A percentile compares a stretch with the other conserved stretches of the same genome.
phyloP scores from a whole-genome alignment of 2,113 vertebrate genomes.

The Excalfactoria chinensis region DNA sequence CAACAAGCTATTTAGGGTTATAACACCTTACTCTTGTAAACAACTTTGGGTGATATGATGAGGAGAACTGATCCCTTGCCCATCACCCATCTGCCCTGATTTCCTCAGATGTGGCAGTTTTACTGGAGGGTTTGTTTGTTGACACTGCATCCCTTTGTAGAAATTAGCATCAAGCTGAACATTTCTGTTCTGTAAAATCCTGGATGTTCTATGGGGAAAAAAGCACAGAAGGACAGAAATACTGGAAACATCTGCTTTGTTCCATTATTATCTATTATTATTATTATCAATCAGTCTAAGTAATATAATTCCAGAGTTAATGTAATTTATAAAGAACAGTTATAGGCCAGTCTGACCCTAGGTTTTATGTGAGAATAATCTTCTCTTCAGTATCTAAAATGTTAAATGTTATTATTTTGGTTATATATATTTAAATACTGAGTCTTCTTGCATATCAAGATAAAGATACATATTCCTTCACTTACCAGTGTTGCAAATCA shows the following conservation, averaged over 20 bases:
- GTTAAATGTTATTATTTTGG: background rate
- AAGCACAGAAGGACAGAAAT: background rate
- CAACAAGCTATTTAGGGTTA: background rate
- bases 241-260: background rate
- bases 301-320: background rate
- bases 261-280: background rate
- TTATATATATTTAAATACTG: background rate
- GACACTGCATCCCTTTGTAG: background rate
- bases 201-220: background rate
- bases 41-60: constrained; percentile 21
- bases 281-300: background rate
- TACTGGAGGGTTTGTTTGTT: constrained; percentile 42
- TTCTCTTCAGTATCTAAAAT: background rate
- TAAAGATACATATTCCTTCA: background rate
- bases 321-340: background rate
- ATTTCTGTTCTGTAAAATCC: background rate
- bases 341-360: background rate
- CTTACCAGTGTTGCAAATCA: background rate
- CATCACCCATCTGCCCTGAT: background rate
- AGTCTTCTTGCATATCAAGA: background rate
- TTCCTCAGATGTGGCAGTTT: constrained; percentile 30
- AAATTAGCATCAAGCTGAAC: constrained; percentile 45
- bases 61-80: constrained; percentile 8
- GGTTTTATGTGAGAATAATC: background rate
- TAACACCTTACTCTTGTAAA: background rate